These are phyloP conservation scores for Triplophysa bombifrons DNA, from an alignment of 2,797 vertebrate species.

Conservation along the genomic window DNA sequence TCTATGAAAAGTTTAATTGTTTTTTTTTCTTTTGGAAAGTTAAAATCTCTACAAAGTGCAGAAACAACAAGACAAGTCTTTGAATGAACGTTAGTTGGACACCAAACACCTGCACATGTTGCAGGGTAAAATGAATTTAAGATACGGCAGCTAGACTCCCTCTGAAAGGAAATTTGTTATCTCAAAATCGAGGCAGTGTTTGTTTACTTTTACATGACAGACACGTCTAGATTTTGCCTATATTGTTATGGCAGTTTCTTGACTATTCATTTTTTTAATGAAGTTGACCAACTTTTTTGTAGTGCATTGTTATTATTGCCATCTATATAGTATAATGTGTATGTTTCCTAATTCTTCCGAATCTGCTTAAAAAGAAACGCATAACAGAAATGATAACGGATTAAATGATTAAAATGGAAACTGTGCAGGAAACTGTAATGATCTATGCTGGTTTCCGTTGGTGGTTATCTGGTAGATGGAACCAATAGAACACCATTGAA, in stretches of 20 bases:
- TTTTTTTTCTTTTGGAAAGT: too few relatives aligned
- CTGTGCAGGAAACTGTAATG: not conserved
- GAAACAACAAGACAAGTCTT: not conserved
- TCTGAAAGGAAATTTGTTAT: slow-evolving; percentile 14
- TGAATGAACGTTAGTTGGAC: slow-evolving; percentile 19
- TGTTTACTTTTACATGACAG: not conserved
- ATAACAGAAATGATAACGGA: not conserved
- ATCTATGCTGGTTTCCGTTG: not conserved
- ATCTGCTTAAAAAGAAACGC: too few relatives aligned
- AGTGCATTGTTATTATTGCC: too few relatives aligned
- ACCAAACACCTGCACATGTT: slow-evolving; percentile 14
- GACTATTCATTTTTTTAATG: not conserved
- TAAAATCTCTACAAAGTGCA: not conserved
- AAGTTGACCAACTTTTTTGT: not conserved
- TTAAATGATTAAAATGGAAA: not conserved
- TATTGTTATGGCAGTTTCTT: not conserved
- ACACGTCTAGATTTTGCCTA: not conserved
- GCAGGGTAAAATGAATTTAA: not conserved
- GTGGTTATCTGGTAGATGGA: not conserved
- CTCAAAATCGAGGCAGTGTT: not conserved
- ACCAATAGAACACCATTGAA: not conserved
- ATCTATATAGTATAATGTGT: too few relatives aligned
- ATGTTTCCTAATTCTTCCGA: too few relatives aligned
- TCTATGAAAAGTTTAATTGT: too few relatives aligned
- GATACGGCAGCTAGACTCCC: slow-evolving; percentile 6